Conservation (phyloP, 2,113 vertebrate species). For the Amazona vittata region DNA sequence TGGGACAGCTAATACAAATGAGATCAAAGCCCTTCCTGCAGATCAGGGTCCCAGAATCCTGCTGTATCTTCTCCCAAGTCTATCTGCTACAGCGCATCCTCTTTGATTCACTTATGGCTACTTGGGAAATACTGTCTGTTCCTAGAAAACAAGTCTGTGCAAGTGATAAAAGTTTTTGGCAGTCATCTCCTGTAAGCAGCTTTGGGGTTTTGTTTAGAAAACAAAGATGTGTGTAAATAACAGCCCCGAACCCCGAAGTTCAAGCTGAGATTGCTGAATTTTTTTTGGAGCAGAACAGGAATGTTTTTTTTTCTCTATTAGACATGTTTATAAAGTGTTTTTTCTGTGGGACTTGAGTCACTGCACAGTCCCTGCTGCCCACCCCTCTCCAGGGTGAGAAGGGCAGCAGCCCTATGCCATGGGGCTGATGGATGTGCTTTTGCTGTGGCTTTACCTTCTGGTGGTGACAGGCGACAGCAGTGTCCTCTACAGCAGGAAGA, state of each 20-base stretch:
- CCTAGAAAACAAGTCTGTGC: not conserved
- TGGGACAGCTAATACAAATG: not conserved
- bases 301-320: not conserved
- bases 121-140: not conserved
- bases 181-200: not conserved
- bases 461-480: not conserved
- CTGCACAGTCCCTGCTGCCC: not conserved
- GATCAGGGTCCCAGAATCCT: not conserved
- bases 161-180: not conserved
- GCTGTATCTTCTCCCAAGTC: not conserved
- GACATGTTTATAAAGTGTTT: not conserved
- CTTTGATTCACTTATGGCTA: not conserved
- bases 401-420: not conserved
- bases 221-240: not conserved
- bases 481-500: not conserved
- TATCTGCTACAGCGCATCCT: fast-evolving
- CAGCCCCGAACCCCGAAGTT: not conserved
- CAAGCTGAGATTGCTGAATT: not conserved
- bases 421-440: not conserved
- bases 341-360: not conserved
- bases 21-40: not conserved
- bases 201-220: constrained; percentile 2
- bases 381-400: fast-evolving
- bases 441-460: fast-evolving
- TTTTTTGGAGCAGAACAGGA: not conserved